Evolutionary conservation across 37 sponge, comb jelly and placozoan genomes (phyloP), one percentile per base, ranked within the genome.

Genomic region (Bolinopsis microptera): DNA sequence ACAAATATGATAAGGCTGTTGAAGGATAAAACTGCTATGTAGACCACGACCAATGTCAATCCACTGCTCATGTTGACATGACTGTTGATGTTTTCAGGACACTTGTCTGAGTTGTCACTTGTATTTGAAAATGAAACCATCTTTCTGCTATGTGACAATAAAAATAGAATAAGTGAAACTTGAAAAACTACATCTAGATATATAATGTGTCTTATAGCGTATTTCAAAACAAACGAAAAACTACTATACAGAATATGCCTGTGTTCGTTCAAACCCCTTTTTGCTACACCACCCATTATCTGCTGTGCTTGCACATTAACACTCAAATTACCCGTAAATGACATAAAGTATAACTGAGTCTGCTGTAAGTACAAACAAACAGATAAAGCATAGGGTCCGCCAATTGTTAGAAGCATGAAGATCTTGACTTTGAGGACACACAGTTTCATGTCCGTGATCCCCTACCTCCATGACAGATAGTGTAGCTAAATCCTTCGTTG

Each of bases 291-390:
- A 13, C 61, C 61, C 61, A 5, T 48, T 48, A 48, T 5, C 61
- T 48, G 61, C 61, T 48, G 61, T 48, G 13, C 18, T 22, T 67
- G 68, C 75, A 30, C 75, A n/a, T 30, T 23, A 72, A 28, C 18
- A n/a, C 75, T 72, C 26, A 72, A 72, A n/a, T 72, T 72, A 72
- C 75, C 75, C 75, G 31, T 72, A 72, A 72, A 72, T 72, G 31
- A 72, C 31, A 72, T 72, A 72, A 21, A 72, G 75, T 28, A 72
- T 72, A 5, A 72, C 5, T n/a, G 75, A 72, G 75, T 72, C 75
- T 24, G 75, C 75, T 30, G 31, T 30, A 28, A n/a, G 27, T 8
- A 72, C 75, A 72, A 30, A 72, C 5, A 72, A 8, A 28, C 26
- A 72, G 31, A 72, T 72, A 28, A 72, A 21, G 5, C 31, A 30